phyloP scores from a whole-genome alignment of 1,140 invertebrate genomes.

The Lucilia sericata region DNA sequence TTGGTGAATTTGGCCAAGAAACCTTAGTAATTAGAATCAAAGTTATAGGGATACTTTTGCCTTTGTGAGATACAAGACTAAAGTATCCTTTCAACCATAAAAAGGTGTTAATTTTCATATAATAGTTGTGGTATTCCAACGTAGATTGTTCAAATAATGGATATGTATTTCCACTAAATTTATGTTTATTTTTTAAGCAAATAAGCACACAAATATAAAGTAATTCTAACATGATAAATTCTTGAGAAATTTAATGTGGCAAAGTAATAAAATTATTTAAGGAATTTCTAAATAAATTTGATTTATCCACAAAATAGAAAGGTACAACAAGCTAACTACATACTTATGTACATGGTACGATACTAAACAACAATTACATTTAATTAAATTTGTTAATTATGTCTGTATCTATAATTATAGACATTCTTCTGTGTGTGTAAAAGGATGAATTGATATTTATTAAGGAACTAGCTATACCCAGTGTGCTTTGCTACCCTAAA shows the following conservation, averaged over 20 bases:
- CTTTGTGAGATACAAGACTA: not conserved
- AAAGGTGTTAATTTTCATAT: slow-evolving; percentile 9
- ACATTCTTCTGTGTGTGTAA: too few species aligned
- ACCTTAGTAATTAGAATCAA: not conserved
- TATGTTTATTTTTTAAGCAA: not conserved
- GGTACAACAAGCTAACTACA: not conserved
- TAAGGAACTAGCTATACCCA: too few species aligned
- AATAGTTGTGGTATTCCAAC: not conserved
- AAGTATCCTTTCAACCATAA: not conserved
- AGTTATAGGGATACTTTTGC: not conserved
- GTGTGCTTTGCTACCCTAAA: too few species aligned
- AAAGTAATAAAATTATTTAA: not conserved
- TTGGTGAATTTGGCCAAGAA: not conserved
- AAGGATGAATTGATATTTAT: too few species aligned
- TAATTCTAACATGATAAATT: not conserved
- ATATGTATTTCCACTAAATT: not conserved
- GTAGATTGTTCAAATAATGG: not conserved
- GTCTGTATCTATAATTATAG: too few species aligned
- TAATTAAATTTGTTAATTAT: not conserved
- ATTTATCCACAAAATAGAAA: not conserved
- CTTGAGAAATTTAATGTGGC: not conserved
- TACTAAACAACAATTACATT: not conserved
- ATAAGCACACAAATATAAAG: not conserved
- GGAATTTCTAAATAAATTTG: not conserved
- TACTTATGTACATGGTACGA: not conserved